Conservation (phyloP, 2,797 vertebrate genomes). For the Notamacropus eugenii region DNA sequence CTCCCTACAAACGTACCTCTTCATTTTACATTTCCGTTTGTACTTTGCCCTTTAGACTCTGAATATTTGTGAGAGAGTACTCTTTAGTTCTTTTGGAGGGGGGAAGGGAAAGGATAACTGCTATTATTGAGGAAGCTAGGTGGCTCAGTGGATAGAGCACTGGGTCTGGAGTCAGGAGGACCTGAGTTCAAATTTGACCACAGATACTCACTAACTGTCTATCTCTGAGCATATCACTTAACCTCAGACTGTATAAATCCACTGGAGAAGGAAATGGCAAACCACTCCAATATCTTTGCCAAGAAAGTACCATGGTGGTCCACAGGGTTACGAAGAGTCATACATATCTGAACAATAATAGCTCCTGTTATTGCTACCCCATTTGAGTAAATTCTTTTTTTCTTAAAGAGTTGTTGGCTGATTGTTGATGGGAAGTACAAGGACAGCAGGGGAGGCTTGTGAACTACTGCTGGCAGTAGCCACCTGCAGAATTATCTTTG, state of each 20-base stretch:
- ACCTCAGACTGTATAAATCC: background rate
- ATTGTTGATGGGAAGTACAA: background rate
- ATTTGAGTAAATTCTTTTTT: background rate
- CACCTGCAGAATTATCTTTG: background rate
- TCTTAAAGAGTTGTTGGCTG: background rate
- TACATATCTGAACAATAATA: background rate
- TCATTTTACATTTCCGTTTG: background rate
- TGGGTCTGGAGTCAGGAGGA: background rate
- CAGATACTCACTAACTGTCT: background rate
- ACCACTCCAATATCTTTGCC: background rate
- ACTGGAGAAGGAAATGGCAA: background rate
- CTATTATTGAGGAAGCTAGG: background rate
- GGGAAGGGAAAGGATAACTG: background rate
- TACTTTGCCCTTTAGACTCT: background rate
- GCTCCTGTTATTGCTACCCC: too few species aligned
- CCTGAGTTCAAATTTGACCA: background rate
- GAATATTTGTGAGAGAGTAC: background rate
- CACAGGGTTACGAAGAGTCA: background rate
- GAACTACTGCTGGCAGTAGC: background rate
- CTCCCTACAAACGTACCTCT: background rate
- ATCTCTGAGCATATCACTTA: background rate
- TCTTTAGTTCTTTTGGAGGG: background rate
- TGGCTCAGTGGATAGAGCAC: background rate
- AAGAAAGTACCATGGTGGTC: background rate
- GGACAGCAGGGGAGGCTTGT: background rate